Conservation (phyloP, 1,140 invertebrate genomes). For the Macrocentrus cingulum region DNA sequence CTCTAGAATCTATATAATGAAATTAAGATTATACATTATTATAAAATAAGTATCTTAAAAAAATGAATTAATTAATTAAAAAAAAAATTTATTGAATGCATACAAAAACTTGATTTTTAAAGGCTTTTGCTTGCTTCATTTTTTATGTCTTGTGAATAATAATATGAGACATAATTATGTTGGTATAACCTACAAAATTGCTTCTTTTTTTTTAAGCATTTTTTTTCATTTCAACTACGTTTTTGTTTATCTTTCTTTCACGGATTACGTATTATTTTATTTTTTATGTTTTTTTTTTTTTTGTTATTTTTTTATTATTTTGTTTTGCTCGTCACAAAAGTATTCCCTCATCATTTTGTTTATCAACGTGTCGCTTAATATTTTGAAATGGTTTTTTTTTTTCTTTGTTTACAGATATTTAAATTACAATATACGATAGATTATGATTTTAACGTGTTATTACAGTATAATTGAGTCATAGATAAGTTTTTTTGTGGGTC, state of each 20-base stretch:
- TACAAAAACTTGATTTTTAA: neutral
- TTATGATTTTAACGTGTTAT: slow-evolving; percentile 36
- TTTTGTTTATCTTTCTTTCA: slow-evolving; percentile 18
- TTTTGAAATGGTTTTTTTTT: slow-evolving; percentile 21
- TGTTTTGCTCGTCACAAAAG: slow-evolving; percentile 32
- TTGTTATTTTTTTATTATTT: slow-evolving; percentile 27
- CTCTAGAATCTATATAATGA: too few relatives aligned
- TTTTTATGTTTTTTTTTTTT: slow-evolving; percentile 21
- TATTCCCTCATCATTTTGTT: too few relatives aligned
- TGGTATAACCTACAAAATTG: slow-evolving; percentile 10
- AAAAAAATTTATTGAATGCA: neutral
- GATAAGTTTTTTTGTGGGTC: slow-evolving; percentile 43
- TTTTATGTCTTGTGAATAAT: slow-evolving; percentile 9
- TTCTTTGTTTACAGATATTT: slow-evolving; percentile 27
- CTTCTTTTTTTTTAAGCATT: neutral
- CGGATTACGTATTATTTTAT: slow-evolving; percentile 26
- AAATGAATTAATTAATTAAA: too few relatives aligned
- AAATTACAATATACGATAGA: slow-evolving; percentile 37
- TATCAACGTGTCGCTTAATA: slow-evolving; percentile 3
- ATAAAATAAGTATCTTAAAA: too few relatives aligned
- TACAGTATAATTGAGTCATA: slow-evolving; percentile 35
- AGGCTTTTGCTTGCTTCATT: slow-evolving; percentile 8
- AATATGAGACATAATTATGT: slow-evolving; percentile 1
- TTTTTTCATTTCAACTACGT: neutral
- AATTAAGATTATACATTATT: too few relatives aligned